Evolutionary conservation across 2,888 invertebrate genomes (phyloP).

Genomic region (Stenchaetothrips biformis): DNA sequence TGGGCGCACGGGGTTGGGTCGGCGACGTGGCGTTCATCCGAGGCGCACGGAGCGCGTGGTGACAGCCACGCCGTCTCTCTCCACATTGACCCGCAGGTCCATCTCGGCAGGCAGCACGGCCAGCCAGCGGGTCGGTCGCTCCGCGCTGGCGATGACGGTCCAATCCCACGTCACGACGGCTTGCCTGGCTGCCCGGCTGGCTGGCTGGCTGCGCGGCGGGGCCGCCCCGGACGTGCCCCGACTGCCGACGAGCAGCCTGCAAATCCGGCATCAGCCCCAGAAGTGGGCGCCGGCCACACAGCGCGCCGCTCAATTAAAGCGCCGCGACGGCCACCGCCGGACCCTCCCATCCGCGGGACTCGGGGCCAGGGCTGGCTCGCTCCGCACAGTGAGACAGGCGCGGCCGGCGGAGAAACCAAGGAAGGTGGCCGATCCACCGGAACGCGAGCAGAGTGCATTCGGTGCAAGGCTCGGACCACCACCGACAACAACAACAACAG

Average conservation of each 20-base stretch:
- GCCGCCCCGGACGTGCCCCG: background rate
- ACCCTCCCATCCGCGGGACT: too few relatives aligned
- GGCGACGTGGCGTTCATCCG: background rate
- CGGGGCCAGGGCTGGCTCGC: too few relatives aligned
- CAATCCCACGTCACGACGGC: constrained; percentile 5
- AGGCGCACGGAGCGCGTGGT: background rate
- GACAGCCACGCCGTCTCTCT: background rate
- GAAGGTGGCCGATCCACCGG: too few relatives aligned
- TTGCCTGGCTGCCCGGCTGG: too few relatives aligned
- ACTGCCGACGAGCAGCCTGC: background rate
- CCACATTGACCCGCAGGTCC: background rate
- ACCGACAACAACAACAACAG: background rate
- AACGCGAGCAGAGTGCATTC: too few relatives aligned
- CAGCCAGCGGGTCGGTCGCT: background rate
- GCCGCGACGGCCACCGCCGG: too few relatives aligned
- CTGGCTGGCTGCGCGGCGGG: background rate
- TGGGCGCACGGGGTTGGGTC: background rate
- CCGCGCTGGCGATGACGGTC: background rate
- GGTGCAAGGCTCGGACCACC: background rate
- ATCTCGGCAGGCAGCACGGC: background rate
- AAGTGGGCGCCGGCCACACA: too few relatives aligned
- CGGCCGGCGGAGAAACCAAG: too few relatives aligned
- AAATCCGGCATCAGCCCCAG: background rate
- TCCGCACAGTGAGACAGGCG: too few relatives aligned
- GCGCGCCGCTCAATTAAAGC: too few relatives aligned